A percentile compares a stretch with the other conserved stretches of the same genome.
Evolutionary conservation across 2,797 vertebrate species (phyloP).

Genomic region (Taenioides sp.): DNA sequence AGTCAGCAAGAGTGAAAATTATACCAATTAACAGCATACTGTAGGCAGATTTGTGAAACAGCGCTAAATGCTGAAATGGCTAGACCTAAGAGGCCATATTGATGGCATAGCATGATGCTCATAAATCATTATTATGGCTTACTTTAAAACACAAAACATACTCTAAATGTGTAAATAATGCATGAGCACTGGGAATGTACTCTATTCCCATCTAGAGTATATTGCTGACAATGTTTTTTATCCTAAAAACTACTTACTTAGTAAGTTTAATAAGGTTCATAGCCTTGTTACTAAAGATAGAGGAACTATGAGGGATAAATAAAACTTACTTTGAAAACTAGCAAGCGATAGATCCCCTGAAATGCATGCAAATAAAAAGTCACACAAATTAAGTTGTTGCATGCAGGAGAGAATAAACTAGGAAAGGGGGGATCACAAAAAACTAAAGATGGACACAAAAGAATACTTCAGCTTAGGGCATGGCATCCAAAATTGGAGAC

Average conservation of each 20-base stretch:
- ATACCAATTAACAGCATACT: neutral
- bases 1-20: neutral
- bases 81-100: neutral
- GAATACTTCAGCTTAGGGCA: neutral
- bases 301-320: conserved; percentile 3
- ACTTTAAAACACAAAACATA: neutral
- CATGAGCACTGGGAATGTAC: neutral
- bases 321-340: conserved; percentile 74
- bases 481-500: neutral
- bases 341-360: conserved; percentile 72
- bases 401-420: conserved; percentile 38
- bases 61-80: neutral
- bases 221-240: neutral
- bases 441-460: conserved; percentile 2
- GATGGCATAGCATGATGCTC: neutral
- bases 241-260: neutral
- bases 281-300: neutral
- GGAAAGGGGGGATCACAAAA: neutral
- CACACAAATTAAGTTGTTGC: conserved; percentile 32
- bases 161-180: conserved; percentile 3
- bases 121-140: conserved; percentile 8
- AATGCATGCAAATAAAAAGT: conserved; percentile 58
- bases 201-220: neutral
- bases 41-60: neutral
- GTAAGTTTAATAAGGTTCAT: neutral